Percentiles rank a stretch among this genome's conserved stretches.
These are phyloP conservation scores for Odontomyia ornata DNA, from an alignment of 2,888 invertebrate species.

Conservation along the genomic window DNA sequence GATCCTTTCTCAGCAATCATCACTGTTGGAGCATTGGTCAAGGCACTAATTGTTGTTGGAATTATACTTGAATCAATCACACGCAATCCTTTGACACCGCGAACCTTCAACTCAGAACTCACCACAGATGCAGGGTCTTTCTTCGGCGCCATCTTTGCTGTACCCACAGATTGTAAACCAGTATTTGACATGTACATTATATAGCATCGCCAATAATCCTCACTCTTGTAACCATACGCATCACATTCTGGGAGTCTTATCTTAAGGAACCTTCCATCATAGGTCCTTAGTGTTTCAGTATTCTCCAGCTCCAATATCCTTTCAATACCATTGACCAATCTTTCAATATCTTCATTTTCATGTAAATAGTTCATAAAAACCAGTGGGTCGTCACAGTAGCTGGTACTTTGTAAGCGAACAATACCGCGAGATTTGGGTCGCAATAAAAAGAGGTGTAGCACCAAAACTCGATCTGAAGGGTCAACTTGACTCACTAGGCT, in stretches of 20 bases:
- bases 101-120: slow-evolving; percentile 67
- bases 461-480: background rate
- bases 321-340: slow-evolving; percentile 63
- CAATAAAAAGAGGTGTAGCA: slow-evolving; percentile 64
- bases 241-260: slow-evolving; percentile 64
- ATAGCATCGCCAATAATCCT: slow-evolving; percentile 85
- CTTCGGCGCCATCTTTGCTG: slow-evolving; percentile 70
- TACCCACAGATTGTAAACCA: slow-evolving; percentile 77
- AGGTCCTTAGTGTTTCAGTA: slow-evolving; percentile 62
- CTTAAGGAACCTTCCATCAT: slow-evolving; percentile 56
- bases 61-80: slow-evolving; percentile 75
- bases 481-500: background rate
- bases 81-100: slow-evolving; percentile 66
- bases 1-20: slow-evolving; percentile 76
- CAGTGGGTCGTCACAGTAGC: slow-evolving; percentile 70
- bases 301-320: slow-evolving; percentile 61
- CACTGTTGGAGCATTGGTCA: slow-evolving; percentile 70
- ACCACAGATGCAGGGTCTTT: slow-evolving; percentile 67
- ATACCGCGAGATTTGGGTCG: slow-evolving; percentile 68
- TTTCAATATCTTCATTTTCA: slow-evolving; percentile 67
- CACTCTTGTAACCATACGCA: slow-evolving; percentile 53
- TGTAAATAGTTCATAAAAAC: slow-evolving; percentile 73
- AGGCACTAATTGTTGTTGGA: slow-evolving; percentile 71
- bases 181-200: slow-evolving; percentile 81
- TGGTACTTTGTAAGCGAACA: slow-evolving; percentile 66